Evolutionary conservation across 2,888 invertebrate genomes (phyloP).

Genomic region (Druceiella hillmani): DNA sequence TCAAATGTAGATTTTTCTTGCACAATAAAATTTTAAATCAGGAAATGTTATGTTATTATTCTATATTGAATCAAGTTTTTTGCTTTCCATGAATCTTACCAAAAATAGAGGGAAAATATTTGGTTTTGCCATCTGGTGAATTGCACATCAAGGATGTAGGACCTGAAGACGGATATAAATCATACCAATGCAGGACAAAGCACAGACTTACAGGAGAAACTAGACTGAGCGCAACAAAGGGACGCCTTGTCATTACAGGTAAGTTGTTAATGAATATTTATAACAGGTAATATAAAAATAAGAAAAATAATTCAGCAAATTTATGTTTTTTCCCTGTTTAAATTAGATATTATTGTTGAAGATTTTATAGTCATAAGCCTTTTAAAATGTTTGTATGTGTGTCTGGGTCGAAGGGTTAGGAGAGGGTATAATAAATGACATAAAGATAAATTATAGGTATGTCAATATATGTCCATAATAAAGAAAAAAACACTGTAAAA

Average conservation of each 20-base stretch:
- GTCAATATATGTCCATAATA: no score
- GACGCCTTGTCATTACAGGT: slow-evolving; percentile 93
- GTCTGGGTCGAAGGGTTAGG: no score
- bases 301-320: slow-evolving; percentile 3
- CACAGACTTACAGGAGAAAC: slow-evolving; percentile 92
- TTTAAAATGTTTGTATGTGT: no score
- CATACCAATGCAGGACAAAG: slow-evolving; percentile 90
- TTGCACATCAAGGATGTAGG: slow-evolving; percentile 93
- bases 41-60: slow-evolving; percentile 2
- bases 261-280: slow-evolving; percentile 42
- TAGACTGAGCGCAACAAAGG: slow-evolving; percentile 86
- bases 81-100: neutral
- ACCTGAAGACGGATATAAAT: slow-evolving; percentile 90
- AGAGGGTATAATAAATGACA: no score
- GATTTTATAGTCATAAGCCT: no score
- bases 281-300: no score
- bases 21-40: no score
- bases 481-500: no score
- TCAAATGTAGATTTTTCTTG: no score
- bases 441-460: no score
- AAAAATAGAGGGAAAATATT: slow-evolving; percentile 90
- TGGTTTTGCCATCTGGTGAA: slow-evolving; percentile 92
- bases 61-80: neutral
- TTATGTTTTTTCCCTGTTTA: no score
- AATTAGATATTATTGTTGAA: no score